Conservation (phyloP, 2,113 vertebrate genomes). For the Cottus gobio region DNA sequence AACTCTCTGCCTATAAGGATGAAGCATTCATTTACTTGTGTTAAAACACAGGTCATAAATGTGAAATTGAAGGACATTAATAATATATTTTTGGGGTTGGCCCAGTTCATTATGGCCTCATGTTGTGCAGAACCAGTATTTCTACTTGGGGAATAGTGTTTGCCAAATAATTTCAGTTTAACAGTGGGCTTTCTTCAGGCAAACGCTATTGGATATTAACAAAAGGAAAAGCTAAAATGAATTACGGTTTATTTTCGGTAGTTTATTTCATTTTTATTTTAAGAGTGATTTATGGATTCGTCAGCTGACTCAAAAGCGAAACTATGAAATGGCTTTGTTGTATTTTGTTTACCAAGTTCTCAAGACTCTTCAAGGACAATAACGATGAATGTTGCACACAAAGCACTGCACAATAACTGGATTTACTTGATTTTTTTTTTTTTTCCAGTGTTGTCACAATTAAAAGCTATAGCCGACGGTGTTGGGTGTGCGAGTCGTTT, state of each 20-base stretch:
- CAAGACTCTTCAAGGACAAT: constrained; percentile 63
- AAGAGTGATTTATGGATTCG: constrained; percentile 34
- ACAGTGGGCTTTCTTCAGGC: too few relatives aligned
- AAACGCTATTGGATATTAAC: too few relatives aligned
- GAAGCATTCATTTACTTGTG: constrained; percentile 8
- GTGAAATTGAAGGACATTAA: background rate
- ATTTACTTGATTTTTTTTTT: constrained; percentile 77
- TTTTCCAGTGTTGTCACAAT: constrained; percentile 73
- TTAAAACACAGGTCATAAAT: constrained; percentile 18
- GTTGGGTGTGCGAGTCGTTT: constrained; percentile 9
- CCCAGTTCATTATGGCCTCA: constrained; percentile 19
- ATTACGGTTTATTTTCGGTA: background rate
- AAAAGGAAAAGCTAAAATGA: constrained; percentile 11
- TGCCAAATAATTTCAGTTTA: constrained; percentile 45
- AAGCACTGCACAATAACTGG: constrained; percentile 76
- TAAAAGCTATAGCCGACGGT: constrained; percentile 59
- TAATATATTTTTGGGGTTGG: background rate
- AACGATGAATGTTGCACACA: constrained; percentile 78
- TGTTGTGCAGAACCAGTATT: constrained; percentile 10
- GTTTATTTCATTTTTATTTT: constrained; percentile 11
- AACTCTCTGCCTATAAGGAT: constrained; percentile 10
- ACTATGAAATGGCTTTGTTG: constrained; percentile 52
- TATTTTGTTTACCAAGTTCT: constrained; percentile 61
- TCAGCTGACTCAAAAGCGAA: constrained; percentile 45
- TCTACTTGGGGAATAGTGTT: constrained; percentile 23